Percentiles rank a stretch among this genome's conserved stretches.
These are phyloP conservation scores for Aplocera efformata DNA, from an alignment of 2,888 invertebrate genomes.

Conservation along the genomic window DNA sequence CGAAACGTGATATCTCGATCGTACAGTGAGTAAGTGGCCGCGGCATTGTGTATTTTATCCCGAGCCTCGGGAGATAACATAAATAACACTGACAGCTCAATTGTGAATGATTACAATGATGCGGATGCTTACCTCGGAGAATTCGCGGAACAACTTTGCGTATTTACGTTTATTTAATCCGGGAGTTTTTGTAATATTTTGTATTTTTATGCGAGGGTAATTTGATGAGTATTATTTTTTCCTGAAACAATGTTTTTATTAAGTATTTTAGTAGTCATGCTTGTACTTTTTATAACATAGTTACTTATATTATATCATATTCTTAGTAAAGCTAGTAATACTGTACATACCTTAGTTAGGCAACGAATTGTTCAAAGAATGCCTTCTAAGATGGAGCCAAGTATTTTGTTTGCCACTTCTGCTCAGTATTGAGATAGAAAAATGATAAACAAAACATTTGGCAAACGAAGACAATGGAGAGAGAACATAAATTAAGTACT, in stretches of 20 bases:
- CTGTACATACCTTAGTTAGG: conserved; percentile 73
- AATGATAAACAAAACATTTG: too few relatives aligned
- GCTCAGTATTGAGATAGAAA: too few relatives aligned
- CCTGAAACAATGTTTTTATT: background rate
- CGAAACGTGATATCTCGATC: conserved; percentile 22
- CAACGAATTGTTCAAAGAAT: conserved; percentile 45
- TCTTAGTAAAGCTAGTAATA: conserved; percentile 79
- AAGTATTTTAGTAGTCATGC: conserved; percentile 2
- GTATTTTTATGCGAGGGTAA: too few relatives aligned
- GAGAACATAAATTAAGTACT: conserved; percentile 44
- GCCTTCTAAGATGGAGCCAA: conserved; percentile 10
- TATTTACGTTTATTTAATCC: background rate
- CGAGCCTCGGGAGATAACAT: conserved; percentile 37
- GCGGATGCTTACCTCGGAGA: conserved; percentile 14
- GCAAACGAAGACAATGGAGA: conserved; percentile 33
- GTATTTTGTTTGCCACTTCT: too few relatives aligned
- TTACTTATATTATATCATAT: conserved; percentile 45
- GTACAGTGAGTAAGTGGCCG: conserved; percentile 20
- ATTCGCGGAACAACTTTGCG: conserved; percentile 6
- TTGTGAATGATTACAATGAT: conserved; percentile 53
- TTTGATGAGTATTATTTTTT: too few relatives aligned
- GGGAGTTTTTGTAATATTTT: too few relatives aligned
- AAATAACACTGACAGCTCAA: conserved; percentile 61
- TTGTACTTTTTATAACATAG: conserved; percentile 44
- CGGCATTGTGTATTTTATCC: conserved; percentile 27